phyloP scores from a whole-genome alignment of 2,113 vertebrate genomes.

The Drymodes brunneopygia region DNA sequence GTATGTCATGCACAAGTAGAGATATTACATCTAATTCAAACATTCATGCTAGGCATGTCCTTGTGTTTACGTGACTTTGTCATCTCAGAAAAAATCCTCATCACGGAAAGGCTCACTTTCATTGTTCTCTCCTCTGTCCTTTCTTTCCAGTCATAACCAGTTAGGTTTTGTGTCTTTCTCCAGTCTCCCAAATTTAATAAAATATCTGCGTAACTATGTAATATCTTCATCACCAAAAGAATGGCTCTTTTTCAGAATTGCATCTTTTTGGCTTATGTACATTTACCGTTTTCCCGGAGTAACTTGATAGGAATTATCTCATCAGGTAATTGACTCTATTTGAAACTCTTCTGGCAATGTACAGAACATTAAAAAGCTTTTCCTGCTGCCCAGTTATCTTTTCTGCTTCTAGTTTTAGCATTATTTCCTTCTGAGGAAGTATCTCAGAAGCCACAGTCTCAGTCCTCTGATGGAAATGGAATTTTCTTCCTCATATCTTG shows the following conservation, averaged over 20 bases:
- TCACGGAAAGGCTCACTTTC: background rate
- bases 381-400: background rate
- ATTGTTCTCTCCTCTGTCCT: background rate
- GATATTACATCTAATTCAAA: background rate
- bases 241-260: background rate
- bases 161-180: background rate
- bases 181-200: background rate
- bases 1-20: background rate
- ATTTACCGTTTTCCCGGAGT: background rate
- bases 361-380: background rate
- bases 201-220: background rate
- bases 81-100: background rate
- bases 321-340: background rate
- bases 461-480: background rate
- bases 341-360: background rate
- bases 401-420: background rate
- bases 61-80: background rate
- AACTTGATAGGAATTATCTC: background rate
- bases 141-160: background rate
- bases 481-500: background rate
- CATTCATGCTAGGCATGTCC: accelerated
- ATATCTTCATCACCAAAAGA: background rate
- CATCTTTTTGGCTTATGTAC: background rate
- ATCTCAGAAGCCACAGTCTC: background rate
- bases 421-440: background rate